phyloP scores from a whole-genome alignment of 2,797 vertebrate genomes.

The Siniperca scherzeri region DNA sequence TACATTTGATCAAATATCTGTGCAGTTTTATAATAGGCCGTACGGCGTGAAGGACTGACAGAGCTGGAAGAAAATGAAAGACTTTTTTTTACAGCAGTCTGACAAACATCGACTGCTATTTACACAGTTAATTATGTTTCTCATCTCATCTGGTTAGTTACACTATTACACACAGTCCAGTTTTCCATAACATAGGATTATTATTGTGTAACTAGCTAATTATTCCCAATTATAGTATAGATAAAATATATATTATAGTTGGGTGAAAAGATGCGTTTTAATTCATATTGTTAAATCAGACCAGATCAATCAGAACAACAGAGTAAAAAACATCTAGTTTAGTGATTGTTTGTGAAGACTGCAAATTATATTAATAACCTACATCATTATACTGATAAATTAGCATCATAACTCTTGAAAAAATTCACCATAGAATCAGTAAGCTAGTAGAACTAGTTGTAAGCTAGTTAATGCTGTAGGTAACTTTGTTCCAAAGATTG shows the following conservation, averaged over 20 bases:
- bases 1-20: background rate
- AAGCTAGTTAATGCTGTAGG: too few species aligned
- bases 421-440: too few species aligned
- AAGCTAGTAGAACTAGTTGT: too few species aligned
- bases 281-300: background rate
- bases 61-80: too few species aligned
- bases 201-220: background rate
- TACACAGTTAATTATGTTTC: too few species aligned
- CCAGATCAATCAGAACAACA: accelerated
- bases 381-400: background rate
- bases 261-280: too few species aligned
- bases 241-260: background rate
- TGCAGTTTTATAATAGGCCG: too few species aligned
- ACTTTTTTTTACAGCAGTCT: too few species aligned
- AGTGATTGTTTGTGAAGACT: background rate
- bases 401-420: background rate
- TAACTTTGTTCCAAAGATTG: too few species aligned
- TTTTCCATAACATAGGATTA: background rate
- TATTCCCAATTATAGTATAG: background rate
- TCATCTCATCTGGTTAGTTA: too few species aligned
- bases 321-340: background rate
- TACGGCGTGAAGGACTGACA: too few species aligned
- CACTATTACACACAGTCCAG: background rate
- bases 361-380: background rate
- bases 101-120: too few species aligned